Percentiles rank a stretch among this genome's conserved stretches.
phyloP scores from a whole-genome alignment of 2,888 invertebrate species.

The Cryptocheilus praepositus region DNA sequence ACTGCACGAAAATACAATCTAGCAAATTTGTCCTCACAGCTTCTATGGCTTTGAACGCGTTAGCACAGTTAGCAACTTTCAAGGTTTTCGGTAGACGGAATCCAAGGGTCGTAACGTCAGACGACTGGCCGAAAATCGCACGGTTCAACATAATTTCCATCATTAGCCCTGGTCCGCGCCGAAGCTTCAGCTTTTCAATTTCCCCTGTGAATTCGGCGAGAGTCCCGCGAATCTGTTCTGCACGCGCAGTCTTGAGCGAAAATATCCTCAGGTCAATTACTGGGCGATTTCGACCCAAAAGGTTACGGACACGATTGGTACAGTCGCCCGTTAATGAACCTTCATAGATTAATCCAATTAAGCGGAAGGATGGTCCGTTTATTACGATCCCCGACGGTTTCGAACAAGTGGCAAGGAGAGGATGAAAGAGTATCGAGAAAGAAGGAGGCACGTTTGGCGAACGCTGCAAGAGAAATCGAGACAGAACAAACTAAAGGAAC shows the following conservation, averaged over 20 bases:
- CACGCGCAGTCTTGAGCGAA: conserved; percentile 5
- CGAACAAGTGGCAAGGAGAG: conserved; percentile 1
- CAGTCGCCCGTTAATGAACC: conserved; percentile 60
- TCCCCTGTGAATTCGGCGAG: not conserved
- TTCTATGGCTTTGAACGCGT: too few species aligned
- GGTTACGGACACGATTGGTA: conserved; percentile 6
- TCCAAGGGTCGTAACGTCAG: too few species aligned
- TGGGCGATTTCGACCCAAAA: conserved; percentile 1
- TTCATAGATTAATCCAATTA: conserved; percentile 68
- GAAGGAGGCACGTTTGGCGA: not conserved
- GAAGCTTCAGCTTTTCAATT: not conserved
- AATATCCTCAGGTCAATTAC: conserved; percentile 21
- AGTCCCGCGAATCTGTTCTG: not conserved
- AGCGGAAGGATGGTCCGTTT: conserved; percentile 63
- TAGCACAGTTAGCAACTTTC: too few species aligned
- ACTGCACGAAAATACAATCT: too few species aligned
- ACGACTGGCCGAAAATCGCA: too few species aligned
- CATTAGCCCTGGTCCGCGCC: too few species aligned
- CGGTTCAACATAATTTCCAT: too few species aligned
- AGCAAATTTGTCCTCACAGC: too few species aligned
- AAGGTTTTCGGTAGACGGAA: too few species aligned
- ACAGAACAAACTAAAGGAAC: not conserved
- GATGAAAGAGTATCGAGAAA: not conserved
- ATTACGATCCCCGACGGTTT: conserved; percentile 46
- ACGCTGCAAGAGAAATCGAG: not conserved